Conservation (phyloP, 35 echinoderm and acorn worm species). For the Lytechinus variegatus region DNA sequence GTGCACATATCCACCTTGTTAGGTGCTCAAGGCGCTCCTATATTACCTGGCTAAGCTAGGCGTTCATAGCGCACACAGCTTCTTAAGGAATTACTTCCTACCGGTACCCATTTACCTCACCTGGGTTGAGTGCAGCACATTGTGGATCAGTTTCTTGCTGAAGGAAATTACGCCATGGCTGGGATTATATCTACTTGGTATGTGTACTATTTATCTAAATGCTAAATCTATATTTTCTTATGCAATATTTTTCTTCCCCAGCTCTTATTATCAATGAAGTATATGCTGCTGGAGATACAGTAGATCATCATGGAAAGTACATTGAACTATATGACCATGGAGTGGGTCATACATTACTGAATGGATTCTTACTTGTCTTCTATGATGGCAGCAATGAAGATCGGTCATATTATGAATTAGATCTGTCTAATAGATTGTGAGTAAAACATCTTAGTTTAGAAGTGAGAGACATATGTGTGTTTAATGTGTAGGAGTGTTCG, state of each 20-base stretch:
- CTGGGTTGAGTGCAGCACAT: too few species aligned
- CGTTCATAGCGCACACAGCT: too few species aligned
- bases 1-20: too few species aligned
- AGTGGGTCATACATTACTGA: constrained; percentile 56
- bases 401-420: constrained; percentile 91
- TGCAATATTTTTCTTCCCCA: background rate
- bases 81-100: too few species aligned
- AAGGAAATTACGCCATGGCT: too few species aligned
- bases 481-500: background rate
- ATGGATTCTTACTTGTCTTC: constrained; percentile 80
- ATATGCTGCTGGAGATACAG: constrained; percentile 51
- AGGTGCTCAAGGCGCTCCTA: too few species aligned
- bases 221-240: too few species aligned
- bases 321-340: constrained; percentile 81
- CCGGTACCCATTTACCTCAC: too few species aligned
- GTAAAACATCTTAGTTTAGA: background rate
- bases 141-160: too few species aligned
- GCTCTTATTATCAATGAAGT: constrained; percentile 88
- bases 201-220: background rate
- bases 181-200: background rate
- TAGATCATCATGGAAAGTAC: constrained; percentile 63
- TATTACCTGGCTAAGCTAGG: too few species aligned
- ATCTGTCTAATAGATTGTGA: constrained; percentile 63
- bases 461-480: background rate
- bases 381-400: constrained; percentile 86